These are phyloP conservation scores for Falcunculus frontatus DNA, from an alignment of 2,113 vertebrate genomes.

Conservation along the genomic window DNA sequence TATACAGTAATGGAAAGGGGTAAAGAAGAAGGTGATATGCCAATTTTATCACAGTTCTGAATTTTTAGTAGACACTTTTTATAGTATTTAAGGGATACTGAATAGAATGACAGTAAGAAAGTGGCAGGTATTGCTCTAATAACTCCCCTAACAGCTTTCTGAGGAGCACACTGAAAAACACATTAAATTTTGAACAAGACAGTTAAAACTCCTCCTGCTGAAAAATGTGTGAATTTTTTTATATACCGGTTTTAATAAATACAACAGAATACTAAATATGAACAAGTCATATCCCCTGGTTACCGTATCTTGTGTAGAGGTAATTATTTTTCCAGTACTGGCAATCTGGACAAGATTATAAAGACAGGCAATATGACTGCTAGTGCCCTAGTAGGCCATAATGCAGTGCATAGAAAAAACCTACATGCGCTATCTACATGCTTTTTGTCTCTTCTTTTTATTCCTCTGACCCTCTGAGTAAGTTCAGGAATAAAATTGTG, in stretches of 20 bases:
- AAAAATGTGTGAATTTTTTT: not conserved
- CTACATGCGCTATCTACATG: not conserved
- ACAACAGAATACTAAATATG: not conserved
- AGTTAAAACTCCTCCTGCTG: not conserved
- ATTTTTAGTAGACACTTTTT: conserved; percentile 12
- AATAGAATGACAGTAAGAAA: not conserved
- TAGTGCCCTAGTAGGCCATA: not conserved
- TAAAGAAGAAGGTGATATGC: not conserved
- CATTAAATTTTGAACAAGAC: not conserved
- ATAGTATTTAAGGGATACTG: not conserved
- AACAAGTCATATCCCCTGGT: not conserved
- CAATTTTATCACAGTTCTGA: not conserved
- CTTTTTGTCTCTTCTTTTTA: not conserved
- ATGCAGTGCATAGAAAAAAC: not conserved
- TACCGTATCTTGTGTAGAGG: not conserved
- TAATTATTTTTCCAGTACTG: not conserved
- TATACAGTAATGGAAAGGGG: not conserved
- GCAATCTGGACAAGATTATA: not conserved
- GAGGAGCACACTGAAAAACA: not conserved
- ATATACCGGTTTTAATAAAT: not conserved
- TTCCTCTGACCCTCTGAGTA: not conserved
- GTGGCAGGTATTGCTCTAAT: not conserved
- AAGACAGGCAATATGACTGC: not conserved
- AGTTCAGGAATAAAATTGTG: not conserved
- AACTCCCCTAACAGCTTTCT: not conserved